Percentiles rank a stretch among this genome's conserved stretches.
phyloP scores from a whole-genome alignment of 2,888 invertebrate genomes.

The Seira ritae region DNA sequence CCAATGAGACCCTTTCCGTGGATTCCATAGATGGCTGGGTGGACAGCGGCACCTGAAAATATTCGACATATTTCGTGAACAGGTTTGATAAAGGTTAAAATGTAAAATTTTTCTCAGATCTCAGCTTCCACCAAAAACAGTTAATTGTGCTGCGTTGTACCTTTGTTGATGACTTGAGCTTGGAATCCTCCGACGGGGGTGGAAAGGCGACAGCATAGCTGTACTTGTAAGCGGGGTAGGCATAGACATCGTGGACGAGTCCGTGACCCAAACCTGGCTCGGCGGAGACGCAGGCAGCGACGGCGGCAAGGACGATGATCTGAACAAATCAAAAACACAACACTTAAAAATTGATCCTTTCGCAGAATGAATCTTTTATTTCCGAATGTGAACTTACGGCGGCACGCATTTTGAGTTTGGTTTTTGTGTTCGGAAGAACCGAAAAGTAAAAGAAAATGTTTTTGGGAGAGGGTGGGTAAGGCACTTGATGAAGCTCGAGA shows the following conservation, averaged over 20 bases:
- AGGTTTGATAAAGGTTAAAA: no score
- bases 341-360: background rate
- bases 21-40: background rate
- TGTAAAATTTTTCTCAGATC: no score
- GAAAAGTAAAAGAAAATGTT: background rate
- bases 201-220: background rate
- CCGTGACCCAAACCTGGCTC: background rate
- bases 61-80: no score
- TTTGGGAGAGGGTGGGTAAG: background rate
- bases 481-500: background rate
- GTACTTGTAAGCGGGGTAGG: background rate
- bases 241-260: background rate
- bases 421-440: background rate
- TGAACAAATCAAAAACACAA: background rate
- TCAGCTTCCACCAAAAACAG: no score
- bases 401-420: background rate
- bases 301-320: background rate
- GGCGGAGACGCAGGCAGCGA: background rate
- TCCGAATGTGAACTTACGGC: background rate
- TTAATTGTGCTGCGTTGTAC: no score
- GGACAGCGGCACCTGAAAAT: no score
- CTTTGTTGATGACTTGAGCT: background rate
- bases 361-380: background rate
- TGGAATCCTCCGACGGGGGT: background rate
- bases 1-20: background rate